Conservation (phyloP, 1,140 invertebrate species). For the Maniola jurtina region DNA sequence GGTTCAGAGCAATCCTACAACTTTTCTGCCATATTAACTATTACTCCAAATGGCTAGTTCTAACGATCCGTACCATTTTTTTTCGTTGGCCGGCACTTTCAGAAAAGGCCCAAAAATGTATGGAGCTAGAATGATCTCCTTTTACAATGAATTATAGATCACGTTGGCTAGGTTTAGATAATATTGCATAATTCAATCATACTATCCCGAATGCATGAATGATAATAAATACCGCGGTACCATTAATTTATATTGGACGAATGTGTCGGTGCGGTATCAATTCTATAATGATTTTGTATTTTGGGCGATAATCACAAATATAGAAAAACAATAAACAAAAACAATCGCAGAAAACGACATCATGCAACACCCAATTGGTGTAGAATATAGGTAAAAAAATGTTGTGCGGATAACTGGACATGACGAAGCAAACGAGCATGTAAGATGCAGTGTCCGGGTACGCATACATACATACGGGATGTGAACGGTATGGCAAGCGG, state of each 20-base stretch:
- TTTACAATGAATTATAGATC: conserved; percentile 70
- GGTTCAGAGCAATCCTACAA: no score
- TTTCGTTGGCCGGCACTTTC: no score
- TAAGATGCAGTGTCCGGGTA: conserved; percentile 62
- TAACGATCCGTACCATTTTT: no score
- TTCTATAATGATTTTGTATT: conserved; percentile 42
- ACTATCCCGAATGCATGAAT: conserved; percentile 14
- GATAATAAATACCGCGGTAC: conserved; percentile 2
- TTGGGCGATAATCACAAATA: neutral
- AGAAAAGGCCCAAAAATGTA: no score
- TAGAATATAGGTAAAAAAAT: neutral
- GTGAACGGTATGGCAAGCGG: conserved; percentile 52
- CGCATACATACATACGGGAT: conserved; percentile 49
- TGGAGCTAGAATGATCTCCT: no score
- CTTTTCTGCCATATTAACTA: no score
- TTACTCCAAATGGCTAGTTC: no score
- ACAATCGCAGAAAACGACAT: neutral
- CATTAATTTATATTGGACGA: neutral
- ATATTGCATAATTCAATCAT: conserved; percentile 63
- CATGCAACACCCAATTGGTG: neutral
- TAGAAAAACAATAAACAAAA: neutral
- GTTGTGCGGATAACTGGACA: conserved; percentile 59
- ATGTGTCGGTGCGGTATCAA: conserved; percentile 38
- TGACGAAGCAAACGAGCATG: conserved; percentile 41
- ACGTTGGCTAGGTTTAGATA: conserved; percentile 43